Conservation (phyloP, 2,113 vertebrate species). For the Salvelinus sp. region DNA sequence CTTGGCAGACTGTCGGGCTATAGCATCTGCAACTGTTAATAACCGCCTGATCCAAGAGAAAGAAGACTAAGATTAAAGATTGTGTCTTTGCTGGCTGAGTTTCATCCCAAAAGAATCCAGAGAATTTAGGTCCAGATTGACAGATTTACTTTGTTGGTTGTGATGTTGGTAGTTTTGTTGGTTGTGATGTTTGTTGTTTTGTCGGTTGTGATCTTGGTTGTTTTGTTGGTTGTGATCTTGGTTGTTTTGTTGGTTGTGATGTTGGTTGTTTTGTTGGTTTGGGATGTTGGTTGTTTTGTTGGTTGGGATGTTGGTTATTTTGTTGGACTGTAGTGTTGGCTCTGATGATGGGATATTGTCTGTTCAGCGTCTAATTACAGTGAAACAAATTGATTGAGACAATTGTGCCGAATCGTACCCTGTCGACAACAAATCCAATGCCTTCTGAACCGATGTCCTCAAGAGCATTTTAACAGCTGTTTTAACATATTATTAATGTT, state of each 20-base stretch:
- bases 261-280: no score
- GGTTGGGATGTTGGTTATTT: no score
- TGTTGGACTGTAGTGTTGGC: slow-evolving; percentile 8
- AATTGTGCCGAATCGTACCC: not conserved
- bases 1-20: slow-evolving; percentile 26
- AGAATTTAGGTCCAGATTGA: slow-evolving; percentile 7
- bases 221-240: no score
- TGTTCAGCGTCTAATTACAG: not conserved
- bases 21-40: slow-evolving; percentile 49
- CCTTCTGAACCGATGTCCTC: not conserved
- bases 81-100: slow-evolving; percentile 3
- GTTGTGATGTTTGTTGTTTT: not conserved
- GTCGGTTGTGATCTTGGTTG: no score
- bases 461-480: slow-evolving; percentile 12
- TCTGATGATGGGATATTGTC: not conserved
- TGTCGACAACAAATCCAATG: slow-evolving; percentile 1
- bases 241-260: no score
- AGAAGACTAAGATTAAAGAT: slow-evolving; percentile 32
- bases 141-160: not conserved
- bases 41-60: slow-evolving; percentile 14
- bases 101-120: slow-evolving; percentile 16
- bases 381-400: not conserved
- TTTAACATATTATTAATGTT: not conserved
- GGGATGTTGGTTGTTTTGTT: not conserved
- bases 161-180: not conserved